Evolutionary conservation across 2,797 vertebrate genomes (phyloP), one percentile per base, ranked within the genome.

Genomic region (Rallus crepitans): DNA sequence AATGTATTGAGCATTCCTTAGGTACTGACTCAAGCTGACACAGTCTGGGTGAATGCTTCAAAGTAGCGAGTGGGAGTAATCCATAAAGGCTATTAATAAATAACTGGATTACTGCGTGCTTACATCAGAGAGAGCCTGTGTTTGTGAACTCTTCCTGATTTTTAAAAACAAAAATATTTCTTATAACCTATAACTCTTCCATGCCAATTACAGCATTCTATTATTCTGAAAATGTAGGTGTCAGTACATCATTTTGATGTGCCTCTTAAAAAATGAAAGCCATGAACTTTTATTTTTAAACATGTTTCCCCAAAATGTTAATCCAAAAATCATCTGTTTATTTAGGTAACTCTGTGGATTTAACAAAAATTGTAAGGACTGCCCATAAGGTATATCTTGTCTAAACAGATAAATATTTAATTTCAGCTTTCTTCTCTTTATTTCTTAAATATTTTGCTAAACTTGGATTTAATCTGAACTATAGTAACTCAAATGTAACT

Each of bases 11-110:
- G 77, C 20, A 12, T 52, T 90, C 80, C 57, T 87, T 63, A 25
- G 25, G 12, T 70, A 60, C 60, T 87, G 77, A 69, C 61, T 96
- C 88, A 81, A 57, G 56, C 64, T 90, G 78, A 48, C 57, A 82
- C 82, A 87, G 56, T 69, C 57, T 82, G 82, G 28, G 57, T 93
- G 69, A 78, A 13, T 1, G 1, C 56, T 91, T 90, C 82, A 78
- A 78, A 63, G 55, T 56, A 77, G 27, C 53, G 94, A 92, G 96
- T 96, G 88, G 97, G 97, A 90, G 93, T 96, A 94, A 96, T 96
- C 96, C 95, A 93, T 89, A 97, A 97, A 92, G 71, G 47, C 85
- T 89, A 30, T 95, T 92, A 64, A 89, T 88, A 93, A 87, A 83
- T 86, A 89, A 82, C 81, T 91, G 87, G 82, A 92, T 87, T 96